A percentile compares a stretch with the other conserved stretches of the same genome.
phyloP scores from a whole-genome alignment of 2,888 invertebrate species.

The Malthinus flaveolus region DNA sequence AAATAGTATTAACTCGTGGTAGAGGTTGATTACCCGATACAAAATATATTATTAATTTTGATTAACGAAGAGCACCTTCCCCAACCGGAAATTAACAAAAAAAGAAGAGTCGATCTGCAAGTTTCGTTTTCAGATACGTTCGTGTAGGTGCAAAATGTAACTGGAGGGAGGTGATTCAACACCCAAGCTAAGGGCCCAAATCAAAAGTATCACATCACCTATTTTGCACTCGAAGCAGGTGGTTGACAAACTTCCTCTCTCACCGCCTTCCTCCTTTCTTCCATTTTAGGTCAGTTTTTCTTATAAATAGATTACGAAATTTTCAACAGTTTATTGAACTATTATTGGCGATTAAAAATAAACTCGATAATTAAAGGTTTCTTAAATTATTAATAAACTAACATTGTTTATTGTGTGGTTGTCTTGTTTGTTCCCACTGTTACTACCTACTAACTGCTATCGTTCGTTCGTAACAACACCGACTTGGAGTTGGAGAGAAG shows the following conservation, averaged over 20 bases:
- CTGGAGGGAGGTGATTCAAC: background rate
- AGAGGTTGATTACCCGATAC: constrained; percentile 7
- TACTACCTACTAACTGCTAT: background rate
- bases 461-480: background rate
- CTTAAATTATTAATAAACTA: background rate
- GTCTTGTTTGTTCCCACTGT: background rate
- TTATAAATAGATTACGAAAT: too few relatives aligned
- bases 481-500: background rate
- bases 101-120: too few relatives aligned
- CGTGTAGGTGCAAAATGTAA: too few relatives aligned
- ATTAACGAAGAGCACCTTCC: constrained; percentile 5
- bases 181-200: background rate
- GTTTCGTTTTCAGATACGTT: too few relatives aligned
- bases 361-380: constrained; percentile 4
- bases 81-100: constrained; percentile 1
- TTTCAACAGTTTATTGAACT: background rate
- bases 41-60: constrained; percentile 6
- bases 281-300: too few relatives aligned
- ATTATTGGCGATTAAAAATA: background rate
- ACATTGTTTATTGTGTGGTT: too few relatives aligned
- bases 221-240: too few relatives aligned
- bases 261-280: too few relatives aligned
- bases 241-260: too few relatives aligned
- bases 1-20: constrained; percentile 5
- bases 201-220: background rate